Base-by-base conservation (phyloP, 2,113 vertebrate genomes). In the Dunckerocampus dactyliophorus region DNA sequence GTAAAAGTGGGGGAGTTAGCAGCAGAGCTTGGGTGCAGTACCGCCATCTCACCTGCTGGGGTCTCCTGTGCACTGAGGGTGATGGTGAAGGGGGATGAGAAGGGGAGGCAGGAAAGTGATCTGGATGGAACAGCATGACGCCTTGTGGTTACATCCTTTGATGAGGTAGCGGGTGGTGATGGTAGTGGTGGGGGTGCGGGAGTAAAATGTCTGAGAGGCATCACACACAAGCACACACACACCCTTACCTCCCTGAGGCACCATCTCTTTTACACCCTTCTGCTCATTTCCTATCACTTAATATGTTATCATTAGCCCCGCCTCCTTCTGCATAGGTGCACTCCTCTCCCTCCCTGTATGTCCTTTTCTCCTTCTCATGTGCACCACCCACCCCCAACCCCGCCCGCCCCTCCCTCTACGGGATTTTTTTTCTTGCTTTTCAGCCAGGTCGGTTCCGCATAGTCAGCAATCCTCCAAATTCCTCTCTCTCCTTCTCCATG, bases 61-160 rank as follows among this genome's bases (percentile, higher is more conserved):
- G 86, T 82, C 87, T 83, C 85, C 71, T 82, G 74, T 62, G 59
- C 72, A 87, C 83, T 50, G 62, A 37, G 59, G 15, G 56, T 56
- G 65, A 42, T 21, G 17, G 45, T 59, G 47, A 53, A 21, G 10
- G 51, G n/a, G 57, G 57, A 42, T 13, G 34, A 60, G 55, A 59
- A 57, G 59, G 53, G 59, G 55, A 54, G 63, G 71, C 61, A 68
- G 73, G 55, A 59, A 61, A 65, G 65, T 11, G 66, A 79, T 74
- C 69, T 77, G 76, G 79, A 67, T 72, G 64, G 77, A 82, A 80
- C 76, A 83, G 83, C 74, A n/a, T 80, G 81, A 82, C 82, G 74
- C 80, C 80, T 85, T 87, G 84, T 87, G 86, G 83, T 85, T 85
- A 84, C 82, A 86, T 88, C 80, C 77, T 88, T 87, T 89, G 84